Evolutionary conservation across 1,140 invertebrate genomes (phyloP).

Genomic region (Chrysoperla carnea): DNA sequence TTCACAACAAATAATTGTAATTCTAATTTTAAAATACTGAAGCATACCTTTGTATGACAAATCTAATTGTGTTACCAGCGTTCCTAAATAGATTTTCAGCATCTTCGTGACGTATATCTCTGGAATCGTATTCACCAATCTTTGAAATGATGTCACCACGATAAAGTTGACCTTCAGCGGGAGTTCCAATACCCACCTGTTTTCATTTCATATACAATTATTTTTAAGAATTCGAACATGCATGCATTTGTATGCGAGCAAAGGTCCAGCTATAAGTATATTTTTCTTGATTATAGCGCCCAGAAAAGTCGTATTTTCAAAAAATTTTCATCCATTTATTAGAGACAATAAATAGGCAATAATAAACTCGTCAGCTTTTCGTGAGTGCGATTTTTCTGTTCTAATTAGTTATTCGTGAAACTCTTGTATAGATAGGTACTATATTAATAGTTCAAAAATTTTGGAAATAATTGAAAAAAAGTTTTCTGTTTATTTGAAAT

Average conservation of each 20-base stretch:
- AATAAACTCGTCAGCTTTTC: no score
- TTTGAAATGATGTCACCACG: slow-evolving; percentile 79
- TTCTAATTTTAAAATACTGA: background rate
- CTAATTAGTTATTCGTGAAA: no score
- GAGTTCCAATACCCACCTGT: slow-evolving; percentile 44
- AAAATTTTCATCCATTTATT: background rate
- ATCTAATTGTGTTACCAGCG: slow-evolving; percentile 45
- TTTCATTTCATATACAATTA: slow-evolving; percentile 6
- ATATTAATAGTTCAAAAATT: no score
- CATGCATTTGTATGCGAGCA: slow-evolving; percentile 15
- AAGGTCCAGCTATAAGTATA: slow-evolving; percentile 8
- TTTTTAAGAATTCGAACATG: slow-evolving; percentile 6
- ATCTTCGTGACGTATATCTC: slow-evolving; percentile 74
- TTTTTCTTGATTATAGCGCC: slow-evolving; percentile 13
- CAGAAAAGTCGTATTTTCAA: slow-evolving; percentile 7
- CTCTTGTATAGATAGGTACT: no score
- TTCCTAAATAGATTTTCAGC: slow-evolving; percentile 77
- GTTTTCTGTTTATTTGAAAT: no score
- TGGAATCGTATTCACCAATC: slow-evolving; percentile 72
- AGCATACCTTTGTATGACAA: slow-evolving; percentile 43
- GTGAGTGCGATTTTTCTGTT: no score
- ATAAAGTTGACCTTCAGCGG: slow-evolving; percentile 64
- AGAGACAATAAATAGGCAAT: background rate
- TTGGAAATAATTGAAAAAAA: no score
- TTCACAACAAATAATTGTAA: background rate